Conservation (phyloP, 2,888 invertebrate genomes). For the Pyrochroa serraticornis region DNA sequence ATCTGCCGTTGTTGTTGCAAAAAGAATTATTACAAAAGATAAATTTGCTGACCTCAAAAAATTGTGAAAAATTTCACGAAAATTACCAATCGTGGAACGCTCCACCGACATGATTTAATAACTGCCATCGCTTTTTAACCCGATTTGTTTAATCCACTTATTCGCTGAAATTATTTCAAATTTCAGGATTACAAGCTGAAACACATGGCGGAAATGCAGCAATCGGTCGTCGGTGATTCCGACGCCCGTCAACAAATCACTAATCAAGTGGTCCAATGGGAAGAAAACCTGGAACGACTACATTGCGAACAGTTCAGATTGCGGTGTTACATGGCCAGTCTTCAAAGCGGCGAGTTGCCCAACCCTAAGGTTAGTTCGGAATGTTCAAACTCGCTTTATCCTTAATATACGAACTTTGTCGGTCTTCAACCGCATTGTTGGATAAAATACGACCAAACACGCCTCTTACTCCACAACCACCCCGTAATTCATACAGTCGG, state of each 20-base stretch:
- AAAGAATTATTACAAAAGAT: background rate
- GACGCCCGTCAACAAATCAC: constrained; percentile 91
- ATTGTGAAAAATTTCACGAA: background rate
- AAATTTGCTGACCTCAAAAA: background rate
- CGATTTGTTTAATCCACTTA: too few species aligned
- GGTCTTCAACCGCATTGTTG: too few species aligned
- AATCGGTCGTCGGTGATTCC: constrained; percentile 93
- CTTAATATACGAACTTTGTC: background rate
- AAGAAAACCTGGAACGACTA: constrained; percentile 93
- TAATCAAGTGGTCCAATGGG: constrained; percentile 94
- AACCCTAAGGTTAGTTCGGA: constrained; percentile 86
- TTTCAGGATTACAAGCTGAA: constrained; percentile 92
- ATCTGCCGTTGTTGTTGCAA: constrained; percentile 13
- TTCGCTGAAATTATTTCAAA: background rate
- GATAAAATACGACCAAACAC: too few species aligned
- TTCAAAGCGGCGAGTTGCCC: constrained; percentile 93
- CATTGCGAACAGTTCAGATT: constrained; percentile 97
- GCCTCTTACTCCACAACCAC: background rate
- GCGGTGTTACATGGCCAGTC: constrained; percentile 95
- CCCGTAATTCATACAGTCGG: constrained; percentile 1
- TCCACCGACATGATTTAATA: too few species aligned
- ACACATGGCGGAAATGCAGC: constrained; percentile 98
- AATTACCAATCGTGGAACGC: too few species aligned
- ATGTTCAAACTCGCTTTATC: background rate
- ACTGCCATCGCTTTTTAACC: too few species aligned